Evolutionary conservation across 2,888 invertebrate species (phyloP).

Genomic region (Hesperia comma): DNA sequence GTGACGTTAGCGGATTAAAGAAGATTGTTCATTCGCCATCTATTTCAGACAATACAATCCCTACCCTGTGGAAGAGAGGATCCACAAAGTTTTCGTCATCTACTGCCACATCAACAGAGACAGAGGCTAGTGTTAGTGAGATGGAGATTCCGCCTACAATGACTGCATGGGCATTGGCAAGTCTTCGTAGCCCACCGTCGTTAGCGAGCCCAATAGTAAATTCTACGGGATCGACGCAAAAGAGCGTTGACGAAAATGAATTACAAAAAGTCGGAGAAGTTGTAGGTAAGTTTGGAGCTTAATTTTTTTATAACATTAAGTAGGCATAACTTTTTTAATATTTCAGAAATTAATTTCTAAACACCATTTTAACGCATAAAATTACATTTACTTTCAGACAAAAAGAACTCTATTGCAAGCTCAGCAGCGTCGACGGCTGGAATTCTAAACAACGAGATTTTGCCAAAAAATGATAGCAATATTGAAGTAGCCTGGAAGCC

Average conservation of each 20-base stretch:
- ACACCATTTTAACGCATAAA: no score
- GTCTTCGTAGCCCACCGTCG: slow-evolving; percentile 71
- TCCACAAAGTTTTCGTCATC: slow-evolving; percentile 72
- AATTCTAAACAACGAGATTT: slow-evolving; percentile 60
- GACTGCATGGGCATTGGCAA: slow-evolving; percentile 81
- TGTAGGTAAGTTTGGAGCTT: slow-evolving; percentile 57
- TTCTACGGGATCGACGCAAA: slow-evolving; percentile 55
- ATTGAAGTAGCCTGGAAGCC: slow-evolving; percentile 63
- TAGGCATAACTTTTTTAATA: background rate
- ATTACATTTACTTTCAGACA: slow-evolving; percentile 61
- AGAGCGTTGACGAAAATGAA: slow-evolving; percentile 71
- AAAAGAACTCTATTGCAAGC: slow-evolving; percentile 55
- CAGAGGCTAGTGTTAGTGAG: slow-evolving; percentile 57
- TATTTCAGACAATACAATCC: slow-evolving; percentile 76
- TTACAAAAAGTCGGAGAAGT: slow-evolving; percentile 73
- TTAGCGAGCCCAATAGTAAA: slow-evolving; percentile 54
- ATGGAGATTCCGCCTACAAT: slow-evolving; percentile 78
- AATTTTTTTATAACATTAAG: background rate
- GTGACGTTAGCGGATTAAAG: slow-evolving; percentile 66
- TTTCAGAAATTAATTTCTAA: background rate
- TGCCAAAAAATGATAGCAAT: slow-evolving; percentile 62
- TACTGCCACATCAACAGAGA: slow-evolving; percentile 58
- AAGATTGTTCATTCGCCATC: slow-evolving; percentile 72
- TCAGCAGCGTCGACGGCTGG: slow-evolving; percentile 55
- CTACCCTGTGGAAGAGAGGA: slow-evolving; percentile 77